A percentile compares a stretch with the other conserved stretches of the same genome.
These are phyloP conservation scores for Acleris holmiana DNA, from an alignment of 2,888 invertebrate genomes.

Conservation along the genomic window DNA sequence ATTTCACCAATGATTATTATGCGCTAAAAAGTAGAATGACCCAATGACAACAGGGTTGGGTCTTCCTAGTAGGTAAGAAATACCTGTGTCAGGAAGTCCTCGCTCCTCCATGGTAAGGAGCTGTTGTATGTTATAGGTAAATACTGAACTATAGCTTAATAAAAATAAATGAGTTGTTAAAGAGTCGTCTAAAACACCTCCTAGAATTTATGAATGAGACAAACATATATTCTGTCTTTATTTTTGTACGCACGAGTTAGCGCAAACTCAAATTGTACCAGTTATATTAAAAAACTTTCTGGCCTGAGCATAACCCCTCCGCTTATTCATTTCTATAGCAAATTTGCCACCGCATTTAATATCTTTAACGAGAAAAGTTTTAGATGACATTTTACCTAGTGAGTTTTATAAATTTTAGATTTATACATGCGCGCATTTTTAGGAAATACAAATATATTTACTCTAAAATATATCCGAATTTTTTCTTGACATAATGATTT, in stretches of 20 bases:
- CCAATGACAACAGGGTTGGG: too few relatives aligned
- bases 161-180: too few relatives aligned
- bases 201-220: background rate
- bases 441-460: background rate
- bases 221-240: background rate
- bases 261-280: slow-evolving; percentile 49
- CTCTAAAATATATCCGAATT: too few relatives aligned
- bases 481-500: too few relatives aligned
- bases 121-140: too few relatives aligned
- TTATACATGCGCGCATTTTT: slow-evolving; percentile 9
- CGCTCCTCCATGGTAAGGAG: too few relatives aligned
- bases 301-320: slow-evolving; percentile 6
- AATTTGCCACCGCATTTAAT: slow-evolving; percentile 47
- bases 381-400: slow-evolving; percentile 32
- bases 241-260: slow-evolving; percentile 41
- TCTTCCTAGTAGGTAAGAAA: too few relatives aligned
- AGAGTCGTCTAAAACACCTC: background rate
- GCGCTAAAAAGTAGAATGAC: too few relatives aligned
- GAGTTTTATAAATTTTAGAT: slow-evolving; percentile 12
- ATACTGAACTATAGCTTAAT: too few relatives aligned
- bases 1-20: too few relatives aligned
- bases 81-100: too few relatives aligned
- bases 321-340: slow-evolving; percentile 25
- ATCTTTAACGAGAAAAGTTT: slow-evolving; percentile 51
- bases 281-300: slow-evolving; percentile 53